These are phyloP conservation scores for Dolichopus griseipennis DNA, from an alignment of 2,888 invertebrate species.

Conservation along the genomic window DNA sequence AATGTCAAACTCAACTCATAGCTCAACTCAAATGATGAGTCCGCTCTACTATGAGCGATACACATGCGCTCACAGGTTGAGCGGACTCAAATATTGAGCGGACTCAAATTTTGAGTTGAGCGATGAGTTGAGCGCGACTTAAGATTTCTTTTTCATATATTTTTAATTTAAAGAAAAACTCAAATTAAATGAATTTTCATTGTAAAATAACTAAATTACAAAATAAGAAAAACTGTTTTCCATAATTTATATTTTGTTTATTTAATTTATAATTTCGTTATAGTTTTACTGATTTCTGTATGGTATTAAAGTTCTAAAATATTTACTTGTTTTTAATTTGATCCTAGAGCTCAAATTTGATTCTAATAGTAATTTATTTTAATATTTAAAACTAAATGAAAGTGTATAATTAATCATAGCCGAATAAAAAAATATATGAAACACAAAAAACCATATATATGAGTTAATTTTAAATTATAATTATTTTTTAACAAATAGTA, in stretches of 20 bases:
- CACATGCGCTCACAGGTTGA: too few relatives aligned
- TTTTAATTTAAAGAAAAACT: not conserved
- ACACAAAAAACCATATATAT: not conserved
- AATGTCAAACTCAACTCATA: too few relatives aligned
- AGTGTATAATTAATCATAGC: not conserved
- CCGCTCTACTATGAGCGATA: too few relatives aligned
- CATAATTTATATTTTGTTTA: not conserved
- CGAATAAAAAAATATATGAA: not conserved
- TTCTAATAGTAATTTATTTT: not conserved
- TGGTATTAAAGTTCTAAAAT: not conserved
- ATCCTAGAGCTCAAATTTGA: not conserved
- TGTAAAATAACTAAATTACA: slow-evolving; percentile 8
- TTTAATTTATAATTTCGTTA: slow-evolving; percentile 5
- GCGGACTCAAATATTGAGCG: too few relatives aligned
- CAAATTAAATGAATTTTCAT: not conserved
- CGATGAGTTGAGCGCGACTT: not conserved
- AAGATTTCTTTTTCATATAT: not conserved
- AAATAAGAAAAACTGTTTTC: not conserved
- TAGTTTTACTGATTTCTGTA: slow-evolving; percentile 16
- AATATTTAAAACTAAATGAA: not conserved
- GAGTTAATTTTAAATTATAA: not conserved
- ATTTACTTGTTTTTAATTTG: not conserved
- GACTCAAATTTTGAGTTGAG: too few relatives aligned
- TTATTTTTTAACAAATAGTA: not conserved
- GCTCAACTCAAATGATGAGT: too few relatives aligned